Evolutionary conservation across 1,140 invertebrate genomes (phyloP), one percentile per base, ranked within the genome.

Genomic region (Bombus soroeensis): DNA sequence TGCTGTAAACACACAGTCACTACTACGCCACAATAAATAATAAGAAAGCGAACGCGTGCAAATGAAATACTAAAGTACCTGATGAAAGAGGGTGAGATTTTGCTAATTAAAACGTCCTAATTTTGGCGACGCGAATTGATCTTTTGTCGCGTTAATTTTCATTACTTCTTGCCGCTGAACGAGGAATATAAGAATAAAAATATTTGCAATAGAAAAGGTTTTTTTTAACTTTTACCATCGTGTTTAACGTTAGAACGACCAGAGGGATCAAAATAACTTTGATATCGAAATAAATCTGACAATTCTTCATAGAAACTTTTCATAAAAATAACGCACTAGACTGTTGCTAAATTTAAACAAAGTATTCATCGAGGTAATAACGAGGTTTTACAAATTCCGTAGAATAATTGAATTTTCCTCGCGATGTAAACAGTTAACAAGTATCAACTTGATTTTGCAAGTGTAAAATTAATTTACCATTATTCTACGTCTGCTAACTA

Each of bases 61-160:
- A 57, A 47, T 75, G 73, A 75, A 57, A 32, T 47, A 74, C 73
- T 18, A 3, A n/a, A 53, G 57, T n/a, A 25, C 13, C n/a, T 0
- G 43, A 75, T 57, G 43, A 39, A 28, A 22, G 34, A 25, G 22
- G 2, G 8, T 37, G 47, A 53, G 37, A 57, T 57, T 57, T 53
- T 75, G 32, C 47, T 75, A 53, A 75, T 75, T 57, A 75, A 53
- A 76, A 53, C 25, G 53, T 76, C 53, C 6, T 39, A 39, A 39
- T 71, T 71, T 12, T 22, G 37, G 15, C 25, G 2, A 12, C 13
- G 25, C 18, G 12, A 47, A 25, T 32, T 6, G 43, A 47, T 74
- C 41, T 25, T 43, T 28, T 13, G 15, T 74, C 34, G 9, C 15
- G 41, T 68, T 34, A 47, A 43, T 8, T 74, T 53, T n/a, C 72